Base-by-base conservation (phyloP, 53 echinoderm and acorn worm species). In the Glandiceps talaboti region DNA sequence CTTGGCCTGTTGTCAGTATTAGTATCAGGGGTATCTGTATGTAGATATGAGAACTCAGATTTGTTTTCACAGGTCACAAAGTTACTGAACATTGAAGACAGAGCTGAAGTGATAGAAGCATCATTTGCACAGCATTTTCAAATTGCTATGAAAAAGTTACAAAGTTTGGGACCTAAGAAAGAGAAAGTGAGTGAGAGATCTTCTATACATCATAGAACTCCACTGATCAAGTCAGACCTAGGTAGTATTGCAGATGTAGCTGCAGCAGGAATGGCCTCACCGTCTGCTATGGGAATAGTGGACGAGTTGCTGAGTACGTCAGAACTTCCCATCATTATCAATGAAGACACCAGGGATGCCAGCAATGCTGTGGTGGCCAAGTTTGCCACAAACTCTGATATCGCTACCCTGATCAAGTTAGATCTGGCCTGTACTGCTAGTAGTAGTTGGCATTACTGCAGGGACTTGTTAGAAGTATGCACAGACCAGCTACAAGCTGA, bases 51-150 rank as follows among this genome's bases (percentile, higher is more conserved):
- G n/a, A n/a, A n/a, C n/a, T n/a, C n/a, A n/a, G n/a, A n/a, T n/a
- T n/a, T n/a, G n/a, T n/a, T 80, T 27, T 32, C 77, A 28, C 78
- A 96, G 96, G 96, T 96, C 30, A 90, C 92, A 74, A 90, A 96
- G 76, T 90, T 96, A 83, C 92, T 96, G 90, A 88, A 87, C 1
- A 89, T 96, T 85, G 87, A 92, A 74, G 87, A 89, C 32, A 89
- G 80, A 32, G 81, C 87, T 31, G 96, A 96, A 77, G 96, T 92
- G 0, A 81, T 88, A 25, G 96, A 96, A 79, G 92, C 92, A 0
- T 86, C 85, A 32, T 96, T 96, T 81, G 90, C 92, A 20, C 85
- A 90, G 31, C 89, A 84, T 64, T 92, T 92, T 92, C 85, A 90
- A 79, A 81, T 85, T 32, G 91, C 96, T 28, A 87, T 91, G 26